These are phyloP conservation scores for Otocyon megalotis DNA, from an alignment of 2,113 vertebrate genomes.

Conservation along the genomic window DNA sequence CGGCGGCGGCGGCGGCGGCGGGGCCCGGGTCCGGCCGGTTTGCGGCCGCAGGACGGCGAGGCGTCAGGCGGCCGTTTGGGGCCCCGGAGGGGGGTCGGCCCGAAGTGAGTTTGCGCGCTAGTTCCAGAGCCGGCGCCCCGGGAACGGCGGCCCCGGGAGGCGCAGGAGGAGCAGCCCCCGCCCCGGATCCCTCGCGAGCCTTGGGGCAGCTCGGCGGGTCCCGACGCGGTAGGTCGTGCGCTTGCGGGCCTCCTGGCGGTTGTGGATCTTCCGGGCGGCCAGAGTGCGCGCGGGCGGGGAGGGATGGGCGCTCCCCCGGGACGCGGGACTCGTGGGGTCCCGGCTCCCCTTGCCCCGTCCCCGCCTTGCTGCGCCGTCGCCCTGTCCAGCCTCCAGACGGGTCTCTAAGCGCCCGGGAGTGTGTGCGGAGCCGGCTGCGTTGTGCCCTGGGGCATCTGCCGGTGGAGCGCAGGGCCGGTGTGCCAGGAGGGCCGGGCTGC, in stretches of 20 bases:
- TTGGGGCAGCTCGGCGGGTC: too few relatives aligned
- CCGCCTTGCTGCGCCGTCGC: too few relatives aligned
- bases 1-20: not conserved
- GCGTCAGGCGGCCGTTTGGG: not conserved
- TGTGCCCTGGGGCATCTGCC: not conserved
- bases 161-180: rapidly evolving
- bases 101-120: not conserved
- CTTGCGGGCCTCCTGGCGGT: too few relatives aligned
- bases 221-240: too few relatives aligned
- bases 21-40: too few relatives aligned
- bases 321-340: not conserved
- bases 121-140: not conserved
- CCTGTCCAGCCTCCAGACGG: not conserved
- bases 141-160: not conserved
- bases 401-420: not conserved
- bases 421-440: too few relatives aligned
- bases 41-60: not conserved
- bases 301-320: not conserved
- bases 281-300: not conserved
- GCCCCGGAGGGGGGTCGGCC: not conserved
- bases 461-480: not conserved
- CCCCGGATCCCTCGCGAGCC: not conserved
- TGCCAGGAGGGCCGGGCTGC: not conserved
- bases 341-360: too few relatives aligned
- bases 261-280: too few relatives aligned